Evolutionary conservation across 1,140 invertebrate species (phyloP).

Genomic region (Drosophila orosa): DNA sequence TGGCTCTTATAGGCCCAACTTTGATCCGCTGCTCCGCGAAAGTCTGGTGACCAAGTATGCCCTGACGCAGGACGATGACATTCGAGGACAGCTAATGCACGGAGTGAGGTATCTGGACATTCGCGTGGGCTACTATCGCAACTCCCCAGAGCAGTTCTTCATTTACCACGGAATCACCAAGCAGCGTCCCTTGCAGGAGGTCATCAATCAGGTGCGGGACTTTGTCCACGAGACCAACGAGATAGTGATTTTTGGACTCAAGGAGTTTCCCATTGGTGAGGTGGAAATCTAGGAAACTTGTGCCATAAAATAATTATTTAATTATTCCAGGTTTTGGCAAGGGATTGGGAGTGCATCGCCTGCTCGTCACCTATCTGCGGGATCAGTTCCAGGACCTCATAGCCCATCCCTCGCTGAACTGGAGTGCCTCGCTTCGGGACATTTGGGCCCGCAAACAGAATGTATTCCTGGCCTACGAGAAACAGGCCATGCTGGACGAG

Average conservation of each 20-base stretch:
- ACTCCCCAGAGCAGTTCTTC: constrained; percentile 84
- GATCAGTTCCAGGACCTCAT: constrained; percentile 85
- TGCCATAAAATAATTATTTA: too few species aligned
- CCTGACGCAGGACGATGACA: constrained; percentile 86
- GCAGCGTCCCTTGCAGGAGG: constrained; percentile 84
- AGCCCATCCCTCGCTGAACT: constrained; percentile 84
- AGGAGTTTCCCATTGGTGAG: constrained; percentile 87
- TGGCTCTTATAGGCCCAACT: constrained; percentile 85
- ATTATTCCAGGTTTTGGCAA: constrained; percentile 82
- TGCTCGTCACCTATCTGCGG: constrained; percentile 85
- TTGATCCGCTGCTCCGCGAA: constrained; percentile 71
- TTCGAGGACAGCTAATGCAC: constrained; percentile 86
- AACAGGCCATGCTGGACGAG: constrained; percentile 74
- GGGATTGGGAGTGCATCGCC: constrained; percentile 84
- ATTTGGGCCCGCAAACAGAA: constrained; percentile 85
- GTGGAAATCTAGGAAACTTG: neutral
- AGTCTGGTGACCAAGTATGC: constrained; percentile 85
- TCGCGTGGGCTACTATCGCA: constrained; percentile 85
- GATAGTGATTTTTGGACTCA: constrained; percentile 88
- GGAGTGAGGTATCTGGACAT: constrained; percentile 87
- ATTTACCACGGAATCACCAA: constrained; percentile 86
- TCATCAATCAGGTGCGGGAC: constrained; percentile 85
- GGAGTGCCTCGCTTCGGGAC: constrained; percentile 84
- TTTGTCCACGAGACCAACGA: constrained; percentile 87
- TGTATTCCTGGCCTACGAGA: constrained; percentile 87